Base-by-base conservation (phyloP, 2,888 invertebrate genomes). In the Microchrysa polita region DNA sequence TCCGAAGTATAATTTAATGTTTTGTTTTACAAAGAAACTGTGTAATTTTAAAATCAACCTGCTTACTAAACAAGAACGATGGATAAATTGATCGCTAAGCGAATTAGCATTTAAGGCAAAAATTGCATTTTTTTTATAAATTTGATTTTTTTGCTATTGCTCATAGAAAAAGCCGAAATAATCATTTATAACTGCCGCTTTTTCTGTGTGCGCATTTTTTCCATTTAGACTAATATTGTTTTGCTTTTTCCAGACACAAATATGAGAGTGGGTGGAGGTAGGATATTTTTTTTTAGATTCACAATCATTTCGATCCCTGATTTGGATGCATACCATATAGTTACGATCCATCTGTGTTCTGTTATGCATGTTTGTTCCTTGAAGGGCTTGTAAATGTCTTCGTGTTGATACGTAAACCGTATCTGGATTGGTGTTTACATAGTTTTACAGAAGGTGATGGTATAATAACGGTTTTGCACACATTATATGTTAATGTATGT, bases 221-320 rank as follows among this genome's bases (percentile, higher is more conserved):
- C 55, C 57, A 40, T 20, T 57, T 69, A 53, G 27, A 55, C 67
- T 67, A 73, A 72, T 60, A 67, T 73, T 73, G 67, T 67, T 67
- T 72, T 63, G 72, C 67, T 75, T 77, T 76, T 88, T 89, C 82
- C 89, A 92, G 91, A 89, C 88, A 90, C 87, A 91, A 90, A 86
- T 91, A 91, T 88, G 91, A 91, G 87, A 89, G 89, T 83, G 88
- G 88, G 85, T 92, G 91, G 91, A 91, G 91, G 91, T 92, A 90
- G 87, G 88, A 82, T 9, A 67, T 48, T 72, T 59, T 48, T 72
- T 59, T 67, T 65, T 48, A 63, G 72, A 63, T 73, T 74, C 69
- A 44, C 53, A 40, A 18, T 44, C 1, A 40, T 18, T 44, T 22
- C 22, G 48, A 9, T 61, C 7, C 22, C 2, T 65, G 42, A 48